Evolutionary conservation across 2,113 vertebrate species (phyloP).

Genomic region (Struthidea cinerea): DNA sequence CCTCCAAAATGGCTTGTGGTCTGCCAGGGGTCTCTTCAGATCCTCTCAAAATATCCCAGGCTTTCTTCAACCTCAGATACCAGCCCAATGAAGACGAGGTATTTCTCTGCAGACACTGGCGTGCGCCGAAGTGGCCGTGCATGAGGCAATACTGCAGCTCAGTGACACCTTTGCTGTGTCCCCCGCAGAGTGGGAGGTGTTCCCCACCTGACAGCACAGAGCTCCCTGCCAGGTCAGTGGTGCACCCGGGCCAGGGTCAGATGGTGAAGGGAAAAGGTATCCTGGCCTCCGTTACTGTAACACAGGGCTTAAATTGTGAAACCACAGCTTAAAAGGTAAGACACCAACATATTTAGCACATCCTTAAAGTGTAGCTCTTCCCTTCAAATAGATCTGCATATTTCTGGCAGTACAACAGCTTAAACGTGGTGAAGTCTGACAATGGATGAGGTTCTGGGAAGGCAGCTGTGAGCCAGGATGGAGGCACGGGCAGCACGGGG

Average conservation of each 20-base stretch:
- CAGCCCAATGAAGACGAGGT: not conserved
- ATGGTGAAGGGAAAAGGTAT: not conserved
- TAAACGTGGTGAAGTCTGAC: not conserved
- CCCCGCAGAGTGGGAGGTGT: not conserved
- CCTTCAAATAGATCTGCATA: not conserved
- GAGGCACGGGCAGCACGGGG: not conserved
- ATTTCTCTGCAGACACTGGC: not conserved
- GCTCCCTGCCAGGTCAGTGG: not conserved
- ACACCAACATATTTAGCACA: not conserved
- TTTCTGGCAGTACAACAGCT: not conserved
- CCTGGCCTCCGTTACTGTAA: not conserved
- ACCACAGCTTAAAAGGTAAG: not conserved
- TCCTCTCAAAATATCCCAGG: not conserved
- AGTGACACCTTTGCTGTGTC: not conserved
- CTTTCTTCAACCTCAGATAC: not conserved
- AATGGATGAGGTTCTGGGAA: not conserved
- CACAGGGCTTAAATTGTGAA: not conserved
- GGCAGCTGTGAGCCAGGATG: not conserved
- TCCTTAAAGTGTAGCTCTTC: not conserved
- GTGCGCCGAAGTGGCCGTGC: not conserved
- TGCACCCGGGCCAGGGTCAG: fast-evolving
- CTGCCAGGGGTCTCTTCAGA: not conserved
- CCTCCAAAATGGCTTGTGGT: not conserved
- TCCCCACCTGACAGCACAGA: not conserved
- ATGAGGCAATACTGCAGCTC: not conserved